Conservation (phyloP, 2,888 invertebrate species). For the Diloba caeruleocephala region DNA sequence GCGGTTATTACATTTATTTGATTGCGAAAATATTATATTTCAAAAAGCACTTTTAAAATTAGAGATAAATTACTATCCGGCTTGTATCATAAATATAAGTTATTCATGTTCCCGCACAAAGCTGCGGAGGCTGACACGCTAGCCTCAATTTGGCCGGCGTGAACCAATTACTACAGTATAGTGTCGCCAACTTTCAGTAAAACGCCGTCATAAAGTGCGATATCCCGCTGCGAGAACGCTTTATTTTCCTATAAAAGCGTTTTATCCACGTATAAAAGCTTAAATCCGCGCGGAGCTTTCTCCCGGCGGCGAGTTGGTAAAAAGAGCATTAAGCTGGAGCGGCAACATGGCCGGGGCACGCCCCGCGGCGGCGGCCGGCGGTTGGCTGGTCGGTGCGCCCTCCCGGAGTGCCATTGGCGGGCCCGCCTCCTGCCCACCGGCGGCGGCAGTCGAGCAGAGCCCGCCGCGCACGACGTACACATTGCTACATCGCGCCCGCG, state of each 20-base stretch:
- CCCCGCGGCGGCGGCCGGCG: slow-evolving; percentile 68
- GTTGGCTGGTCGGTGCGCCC: slow-evolving; percentile 64
- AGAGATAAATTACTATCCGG: slow-evolving; percentile 29
- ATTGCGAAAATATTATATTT: slow-evolving; percentile 2
- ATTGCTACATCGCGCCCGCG: slow-evolving; percentile 55
- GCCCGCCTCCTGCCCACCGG: slow-evolving; percentile 62
- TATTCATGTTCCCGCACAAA: slow-evolving; percentile 39
- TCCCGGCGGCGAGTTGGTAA: slow-evolving; percentile 83
- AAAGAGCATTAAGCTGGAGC: slow-evolving; percentile 83
- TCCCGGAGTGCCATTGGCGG: slow-evolving; percentile 61
- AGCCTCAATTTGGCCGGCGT: slow-evolving; percentile 76
- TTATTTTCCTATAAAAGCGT: slow-evolving; percentile 89
- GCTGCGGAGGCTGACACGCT: slow-evolving; percentile 57
- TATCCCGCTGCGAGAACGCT: slow-evolving; percentile 87
- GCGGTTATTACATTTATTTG: slow-evolving; percentile 10
- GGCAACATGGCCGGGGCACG: slow-evolving; percentile 85
- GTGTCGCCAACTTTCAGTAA: slow-evolving; percentile 86
- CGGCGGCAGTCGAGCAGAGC: slow-evolving; percentile 66
- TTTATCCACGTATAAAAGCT: slow-evolving; percentile 89
- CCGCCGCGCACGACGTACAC: slow-evolving; percentile 58
- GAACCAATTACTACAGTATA: slow-evolving; percentile 81
- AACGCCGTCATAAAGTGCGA: slow-evolving; percentile 86
- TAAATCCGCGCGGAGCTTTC: slow-evolving; percentile 88
- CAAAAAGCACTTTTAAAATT: slow-evolving; percentile 13
- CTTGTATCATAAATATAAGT: slow-evolving; percentile 40